Conservation (phyloP, 1,140 invertebrate genomes). For the Nephila pilipes region DNA sequence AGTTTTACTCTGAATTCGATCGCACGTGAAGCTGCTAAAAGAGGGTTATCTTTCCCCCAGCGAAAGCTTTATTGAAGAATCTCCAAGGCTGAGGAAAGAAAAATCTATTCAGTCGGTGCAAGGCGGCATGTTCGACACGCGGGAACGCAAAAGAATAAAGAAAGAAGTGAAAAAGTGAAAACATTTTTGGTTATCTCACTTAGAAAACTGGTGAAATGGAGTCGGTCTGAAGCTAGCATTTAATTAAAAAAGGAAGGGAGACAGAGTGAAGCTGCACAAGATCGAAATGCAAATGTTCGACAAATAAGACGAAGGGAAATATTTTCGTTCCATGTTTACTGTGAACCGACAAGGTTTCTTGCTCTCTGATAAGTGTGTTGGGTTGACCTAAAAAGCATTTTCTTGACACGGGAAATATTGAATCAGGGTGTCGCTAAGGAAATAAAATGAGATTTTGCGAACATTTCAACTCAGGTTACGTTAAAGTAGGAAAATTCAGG, state of each 20-base stretch:
- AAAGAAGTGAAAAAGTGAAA: constrained; percentile 8
- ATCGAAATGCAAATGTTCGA: constrained; percentile 21
- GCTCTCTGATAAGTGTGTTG: background rate
- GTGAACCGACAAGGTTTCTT: background rate
- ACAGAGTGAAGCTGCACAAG: background rate
- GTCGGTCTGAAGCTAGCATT: background rate
- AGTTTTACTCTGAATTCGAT: constrained; percentile 21
- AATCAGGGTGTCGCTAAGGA: background rate
- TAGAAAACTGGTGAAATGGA: constrained; percentile 3
- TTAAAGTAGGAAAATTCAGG: background rate
- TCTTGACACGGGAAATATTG: constrained; percentile 15
- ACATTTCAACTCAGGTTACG: background rate
- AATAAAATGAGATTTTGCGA: background rate
- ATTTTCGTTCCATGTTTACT: background rate
- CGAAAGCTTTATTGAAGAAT: background rate
- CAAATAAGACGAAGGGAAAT: background rate
- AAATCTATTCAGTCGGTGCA: background rate
- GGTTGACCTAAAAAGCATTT: background rate
- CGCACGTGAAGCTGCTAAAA: background rate
- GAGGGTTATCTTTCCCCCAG: constrained; percentile 6
- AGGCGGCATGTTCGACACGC: background rate
- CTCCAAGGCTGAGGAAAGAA: background rate
- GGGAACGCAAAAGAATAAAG: background rate
- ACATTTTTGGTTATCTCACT: constrained; percentile 15
- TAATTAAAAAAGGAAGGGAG: background rate